These are phyloP conservation scores for Agrotis segetum DNA, from an alignment of 2,888 invertebrate genomes.

Conservation along the genomic window DNA sequence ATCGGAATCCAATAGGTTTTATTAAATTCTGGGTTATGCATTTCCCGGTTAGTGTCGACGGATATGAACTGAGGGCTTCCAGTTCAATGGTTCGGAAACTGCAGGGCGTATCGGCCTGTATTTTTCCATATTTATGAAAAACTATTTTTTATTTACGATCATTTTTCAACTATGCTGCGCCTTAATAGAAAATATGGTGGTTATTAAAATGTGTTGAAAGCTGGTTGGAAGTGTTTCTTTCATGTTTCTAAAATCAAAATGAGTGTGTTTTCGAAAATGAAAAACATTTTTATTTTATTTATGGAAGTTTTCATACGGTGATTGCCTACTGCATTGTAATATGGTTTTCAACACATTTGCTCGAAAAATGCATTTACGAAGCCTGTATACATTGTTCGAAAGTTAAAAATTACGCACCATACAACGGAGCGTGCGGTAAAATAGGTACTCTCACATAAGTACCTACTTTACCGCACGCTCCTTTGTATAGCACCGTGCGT, in stretches of 20 bases:
- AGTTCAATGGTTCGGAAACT: constrained; percentile 56
- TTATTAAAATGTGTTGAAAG: neutral
- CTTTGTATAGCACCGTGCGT: too few species aligned
- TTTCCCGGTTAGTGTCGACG: constrained; percentile 40
- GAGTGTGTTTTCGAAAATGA: neutral
- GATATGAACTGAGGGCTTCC: constrained; percentile 62
- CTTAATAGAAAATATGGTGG: neutral
- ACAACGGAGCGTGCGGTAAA: too few species aligned
- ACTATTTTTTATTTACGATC: constrained; percentile 22
- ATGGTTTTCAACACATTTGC: too few species aligned
- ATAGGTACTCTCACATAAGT: too few species aligned
- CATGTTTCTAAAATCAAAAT: neutral
- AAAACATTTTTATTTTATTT: neutral
- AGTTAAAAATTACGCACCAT: too few species aligned
- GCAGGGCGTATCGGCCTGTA: constrained; percentile 44
- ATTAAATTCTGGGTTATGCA: constrained; percentile 53
- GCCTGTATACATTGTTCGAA: too few species aligned
- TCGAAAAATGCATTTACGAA: too few species aligned
- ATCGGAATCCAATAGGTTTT: neutral
- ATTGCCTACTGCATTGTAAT: too few species aligned
- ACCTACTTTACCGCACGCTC: too few species aligned
- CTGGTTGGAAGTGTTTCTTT: neutral
- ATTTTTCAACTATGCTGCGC: constrained; percentile 34
- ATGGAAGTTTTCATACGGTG: neutral
- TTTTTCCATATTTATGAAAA: constrained; percentile 44